A percentile compares a stretch with the other conserved stretches of the same genome.
phyloP scores from a whole-genome alignment of 2,888 invertebrate species.

The Meloe dianella region DNA sequence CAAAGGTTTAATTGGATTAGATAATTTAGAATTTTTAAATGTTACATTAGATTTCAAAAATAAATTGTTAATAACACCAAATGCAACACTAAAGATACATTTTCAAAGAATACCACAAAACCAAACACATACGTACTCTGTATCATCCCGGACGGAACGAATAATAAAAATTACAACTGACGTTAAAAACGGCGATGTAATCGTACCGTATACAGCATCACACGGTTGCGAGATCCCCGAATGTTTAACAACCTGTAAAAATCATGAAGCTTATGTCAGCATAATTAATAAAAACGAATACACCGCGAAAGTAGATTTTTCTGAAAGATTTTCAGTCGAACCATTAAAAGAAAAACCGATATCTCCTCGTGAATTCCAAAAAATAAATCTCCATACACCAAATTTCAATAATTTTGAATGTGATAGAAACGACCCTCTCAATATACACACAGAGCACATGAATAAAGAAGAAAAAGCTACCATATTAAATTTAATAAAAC shows the following conservation, averaged over 20 bases:
- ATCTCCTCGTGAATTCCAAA: slow-evolving; percentile 23
- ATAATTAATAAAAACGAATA: too few relatives aligned
- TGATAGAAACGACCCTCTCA: too few relatives aligned
- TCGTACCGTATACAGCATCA: slow-evolving; percentile 28
- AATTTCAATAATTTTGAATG: too few relatives aligned
- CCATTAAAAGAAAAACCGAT: slow-evolving; percentile 20
- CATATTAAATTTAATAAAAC: too few relatives aligned
- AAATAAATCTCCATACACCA: too few relatives aligned
- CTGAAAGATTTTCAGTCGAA: slow-evolving; percentile 18
- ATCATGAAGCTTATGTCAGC: too few relatives aligned
- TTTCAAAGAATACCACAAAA: slow-evolving; percentile 12
- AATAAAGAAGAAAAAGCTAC: too few relatives aligned
- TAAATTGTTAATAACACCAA: too few relatives aligned
- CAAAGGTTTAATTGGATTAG: slow-evolving; percentile 14
- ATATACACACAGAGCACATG: too few relatives aligned
- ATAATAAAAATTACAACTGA: slow-evolving; percentile 26
- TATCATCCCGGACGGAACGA: slow-evolving; percentile 23
- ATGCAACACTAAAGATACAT: slow-evolving; percentile 24
- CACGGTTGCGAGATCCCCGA: too few relatives aligned
- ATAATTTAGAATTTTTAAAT: slow-evolving; percentile 14
- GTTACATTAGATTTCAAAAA: slow-evolving; percentile 11
- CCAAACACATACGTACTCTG: slow-evolving; percentile 10
- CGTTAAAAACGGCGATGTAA: slow-evolving; percentile 28
- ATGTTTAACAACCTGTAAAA: too few relatives aligned
- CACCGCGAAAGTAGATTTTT: too few relatives aligned